Base-by-base conservation (phyloP, 1,140 invertebrate genomes). In the Drosophila lacteicornis region DNA sequence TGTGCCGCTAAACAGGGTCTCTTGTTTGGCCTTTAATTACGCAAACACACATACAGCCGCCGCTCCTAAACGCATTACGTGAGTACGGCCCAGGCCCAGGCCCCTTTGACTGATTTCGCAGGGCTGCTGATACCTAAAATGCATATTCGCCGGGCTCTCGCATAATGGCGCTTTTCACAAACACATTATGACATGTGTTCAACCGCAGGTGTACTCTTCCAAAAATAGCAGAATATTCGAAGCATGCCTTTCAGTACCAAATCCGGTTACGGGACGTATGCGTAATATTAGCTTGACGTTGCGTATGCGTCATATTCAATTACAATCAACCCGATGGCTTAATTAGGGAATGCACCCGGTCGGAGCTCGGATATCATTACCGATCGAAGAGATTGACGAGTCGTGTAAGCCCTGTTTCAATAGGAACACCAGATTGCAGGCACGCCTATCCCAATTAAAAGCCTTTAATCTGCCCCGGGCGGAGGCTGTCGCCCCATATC, bases 111-210 rank as follows among this genome's bases (percentile, higher is more conserved):
- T 36, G 40, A 56, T 33, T 65, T 53, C 19, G 40, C 53, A 8
- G 17, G 4, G 11, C 58, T 27, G 27, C 19, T 36, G 38, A 69
- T 25, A 75, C 62, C 62, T 47, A 15, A 62, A 75, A 62, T 75
- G 27, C 15, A 42, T 42, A 40, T 71, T 75, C 49, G 4, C 12
- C 30, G 17, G 15, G 19, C 19, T 0, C 4, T 13, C 22, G 27
- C 40, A 53, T 74, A 74, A 73, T 73, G 51, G 30, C 42, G 42
- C 36, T 30, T 66, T 79, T 88, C 78, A 75, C 58, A 79, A 79
- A 74, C 74, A 87, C 66, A 51, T 65, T 75, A 57, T 85, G 80
- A 90, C 81, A 79, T 70, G 61, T 73, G 78, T 79, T 66, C 47
- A 57, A 67, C 59, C 65, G 43, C 62, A 61, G 33, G 36, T 22